Conservation (phyloP, 2,888 invertebrate genomes). For the Oxycera nigricornis region DNA sequence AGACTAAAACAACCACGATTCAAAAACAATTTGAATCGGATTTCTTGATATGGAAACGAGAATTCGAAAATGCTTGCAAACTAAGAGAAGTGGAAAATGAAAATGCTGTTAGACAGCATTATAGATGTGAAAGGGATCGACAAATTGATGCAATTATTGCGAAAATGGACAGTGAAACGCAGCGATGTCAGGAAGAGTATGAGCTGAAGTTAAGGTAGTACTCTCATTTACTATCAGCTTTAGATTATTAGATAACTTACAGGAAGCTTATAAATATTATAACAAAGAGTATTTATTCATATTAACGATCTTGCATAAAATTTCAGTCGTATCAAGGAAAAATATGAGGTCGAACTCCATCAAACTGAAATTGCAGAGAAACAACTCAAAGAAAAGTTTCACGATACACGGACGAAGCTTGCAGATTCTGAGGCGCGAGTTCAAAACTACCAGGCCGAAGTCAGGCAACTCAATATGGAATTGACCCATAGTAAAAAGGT, state of each 20-base stretch:
- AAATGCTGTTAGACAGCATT: slow-evolving; percentile 72
- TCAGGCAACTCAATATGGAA: slow-evolving; percentile 72
- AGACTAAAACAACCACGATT: slow-evolving; percentile 67
- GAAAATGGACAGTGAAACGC: slow-evolving; percentile 60
- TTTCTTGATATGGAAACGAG: slow-evolving; percentile 67
- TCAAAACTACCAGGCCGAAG: slow-evolving; percentile 66
- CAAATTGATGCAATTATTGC: slow-evolving; percentile 71
- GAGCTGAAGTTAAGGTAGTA: slow-evolving; percentile 57
- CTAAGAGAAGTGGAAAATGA: slow-evolving; percentile 71
- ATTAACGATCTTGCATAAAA: no score
- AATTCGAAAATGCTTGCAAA: slow-evolving; percentile 63
- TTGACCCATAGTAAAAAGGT: slow-evolving; percentile 72
- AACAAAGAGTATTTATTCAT: slow-evolving; percentile 42
- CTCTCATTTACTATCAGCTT: background rate
- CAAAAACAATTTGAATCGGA: slow-evolving; percentile 70
- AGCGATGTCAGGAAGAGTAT: slow-evolving; percentile 57
- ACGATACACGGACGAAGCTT: slow-evolving; percentile 70
- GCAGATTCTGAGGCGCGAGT: slow-evolving; percentile 71
- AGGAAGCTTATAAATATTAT: background rate
- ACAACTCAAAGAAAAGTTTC: slow-evolving; percentile 71
- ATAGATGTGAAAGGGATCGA: slow-evolving; percentile 75
- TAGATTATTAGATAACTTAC: background rate
- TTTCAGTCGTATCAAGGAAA: slow-evolving; percentile 74
- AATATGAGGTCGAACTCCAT: slow-evolving; percentile 75
- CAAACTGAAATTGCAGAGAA: slow-evolving; percentile 73